Percentiles rank a stretch among this genome's conserved stretches.
These are phyloP conservation scores for Hylyphantes graminicola DNA, from an alignment of 1,140 invertebrate genomes.

Conservation along the genomic window DNA sequence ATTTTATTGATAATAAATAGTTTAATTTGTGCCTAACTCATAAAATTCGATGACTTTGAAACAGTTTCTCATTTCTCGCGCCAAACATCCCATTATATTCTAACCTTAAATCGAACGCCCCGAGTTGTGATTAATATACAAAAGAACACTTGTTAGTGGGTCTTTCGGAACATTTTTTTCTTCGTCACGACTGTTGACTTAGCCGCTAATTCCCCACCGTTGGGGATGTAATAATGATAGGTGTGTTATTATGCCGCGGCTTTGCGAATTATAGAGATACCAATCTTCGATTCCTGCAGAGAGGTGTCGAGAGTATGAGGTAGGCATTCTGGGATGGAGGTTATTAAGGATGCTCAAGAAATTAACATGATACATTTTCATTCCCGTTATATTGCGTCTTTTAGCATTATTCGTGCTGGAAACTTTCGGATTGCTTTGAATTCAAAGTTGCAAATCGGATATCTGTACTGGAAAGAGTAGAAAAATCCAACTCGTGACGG, in stretches of 20 bases:
- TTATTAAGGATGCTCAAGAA: background rate
- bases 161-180: constrained; percentile 12
- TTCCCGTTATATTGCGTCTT: background rate
- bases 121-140: constrained; percentile 55
- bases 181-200: constrained; percentile 44
- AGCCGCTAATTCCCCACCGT: constrained; percentile 16
- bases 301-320: constrained; percentile 21
- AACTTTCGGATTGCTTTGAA: too few relatives aligned
- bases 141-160: constrained; percentile 44
- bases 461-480: too few relatives aligned
- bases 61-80: too few relatives aligned
- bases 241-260: constrained; percentile 28
- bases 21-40: too few relatives aligned
- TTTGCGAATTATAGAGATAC: background rate
- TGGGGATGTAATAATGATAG: background rate
- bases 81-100: too few relatives aligned
- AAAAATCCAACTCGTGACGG: too few relatives aligned
- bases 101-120: constrained; percentile 9
- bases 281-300: constrained; percentile 13
- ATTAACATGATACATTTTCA: background rate
- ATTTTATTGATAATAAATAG: too few relatives aligned
- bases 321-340: constrained; percentile 22
- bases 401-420: too few relatives aligned
- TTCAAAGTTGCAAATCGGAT: too few relatives aligned
- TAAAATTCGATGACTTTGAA: too few relatives aligned